Percentiles rank a stretch among this genome's conserved stretches.
Conservation (phyloP, 2,113 vertebrate species). For the Connochaetes taurinus region DNA sequence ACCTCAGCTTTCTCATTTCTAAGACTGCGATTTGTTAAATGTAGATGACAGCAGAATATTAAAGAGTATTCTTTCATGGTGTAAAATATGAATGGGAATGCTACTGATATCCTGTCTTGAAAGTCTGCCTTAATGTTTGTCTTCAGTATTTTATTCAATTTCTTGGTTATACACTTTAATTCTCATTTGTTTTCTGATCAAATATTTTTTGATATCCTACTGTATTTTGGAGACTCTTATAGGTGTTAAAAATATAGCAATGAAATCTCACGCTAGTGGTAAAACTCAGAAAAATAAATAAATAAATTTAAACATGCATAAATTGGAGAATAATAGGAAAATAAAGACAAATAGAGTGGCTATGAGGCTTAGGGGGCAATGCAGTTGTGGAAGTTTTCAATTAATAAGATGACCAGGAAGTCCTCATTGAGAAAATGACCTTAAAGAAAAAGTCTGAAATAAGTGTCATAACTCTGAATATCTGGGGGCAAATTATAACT, state of each 20-base stretch:
- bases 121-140: not conserved
- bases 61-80: not conserved
- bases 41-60: not conserved
- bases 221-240: not conserved
- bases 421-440: not conserved
- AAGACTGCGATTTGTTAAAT: not conserved
- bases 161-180: not conserved
- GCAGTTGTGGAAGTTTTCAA: not conserved
- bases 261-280: not conserved
- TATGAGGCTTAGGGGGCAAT: not conserved
- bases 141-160: not conserved
- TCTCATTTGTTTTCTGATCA: not conserved
- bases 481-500: not conserved
- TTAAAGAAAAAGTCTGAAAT: not conserved
- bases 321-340: not conserved
- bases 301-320: not conserved
- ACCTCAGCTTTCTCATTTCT: not conserved
- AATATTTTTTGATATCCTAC: not conserved
- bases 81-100: not conserved
- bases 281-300: not conserved
- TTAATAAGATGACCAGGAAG: not conserved
- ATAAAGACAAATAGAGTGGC: not conserved
- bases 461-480: not conserved
- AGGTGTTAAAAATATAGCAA: not conserved
- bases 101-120: not conserved